Base-by-base conservation (phyloP, 1,140 invertebrate species). In the Drosophila azteca region DNA sequence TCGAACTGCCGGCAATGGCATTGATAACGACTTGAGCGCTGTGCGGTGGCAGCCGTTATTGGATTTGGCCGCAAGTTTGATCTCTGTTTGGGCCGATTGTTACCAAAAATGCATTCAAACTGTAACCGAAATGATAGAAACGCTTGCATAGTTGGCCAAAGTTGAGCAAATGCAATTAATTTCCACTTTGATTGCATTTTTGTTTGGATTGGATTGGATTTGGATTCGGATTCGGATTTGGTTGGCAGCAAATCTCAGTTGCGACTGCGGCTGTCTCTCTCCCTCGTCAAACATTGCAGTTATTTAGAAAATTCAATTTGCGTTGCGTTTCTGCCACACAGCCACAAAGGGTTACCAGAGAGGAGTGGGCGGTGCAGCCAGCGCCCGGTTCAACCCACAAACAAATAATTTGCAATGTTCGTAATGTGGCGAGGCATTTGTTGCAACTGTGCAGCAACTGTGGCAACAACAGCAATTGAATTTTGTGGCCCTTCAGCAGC, bases 221-320 rank as follows among this genome's bases (percentile, higher is more conserved):
- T 73, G 79, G 64, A 77, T 72, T 70, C n/a, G 11, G 11, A 39
- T 39, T 39, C 13, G 35, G 61, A 68, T 80, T 72, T 70, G 57
- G 46, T 58, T 49, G 53, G 45, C 31, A 73, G 63, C 68, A 57
- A 69, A 60, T 53, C 51, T 66, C 74, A 39, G 49, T 44, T 48
- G 60, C 51, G 24, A 26, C 4, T 20, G 17, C 64, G 22, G 26
- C 26, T 7, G 26, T 7, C 26, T 9, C 35, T 26, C 24, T 24
- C 11, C 13, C 45, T 59, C 59, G 35, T 58, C 73, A 75, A 67
- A 72, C 48, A 77, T 66, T 64, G 64, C 52, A 87, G 62, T 82
- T 87, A 82, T 85, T 85, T 81, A 75, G 74, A 82, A 73, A 84
- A 77, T 84, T 77, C 61, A 85, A 84, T 84, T 84, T 84, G 57